phyloP scores from a whole-genome alignment of 2,797 vertebrate genomes.

The Selene dorsalis region DNA sequence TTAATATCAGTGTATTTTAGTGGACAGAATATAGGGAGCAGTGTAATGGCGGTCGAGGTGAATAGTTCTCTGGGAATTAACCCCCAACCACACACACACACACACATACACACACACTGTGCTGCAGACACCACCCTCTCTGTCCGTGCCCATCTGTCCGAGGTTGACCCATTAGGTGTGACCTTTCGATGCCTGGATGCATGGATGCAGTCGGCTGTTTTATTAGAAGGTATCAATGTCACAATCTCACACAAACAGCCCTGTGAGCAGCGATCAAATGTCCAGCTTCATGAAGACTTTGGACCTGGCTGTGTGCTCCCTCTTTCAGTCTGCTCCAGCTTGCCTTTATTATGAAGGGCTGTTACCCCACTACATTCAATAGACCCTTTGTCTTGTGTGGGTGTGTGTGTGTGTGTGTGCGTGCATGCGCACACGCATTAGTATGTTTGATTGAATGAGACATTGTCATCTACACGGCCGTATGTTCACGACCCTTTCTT shows the following conservation, averaged over 20 bases:
- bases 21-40: not conserved
- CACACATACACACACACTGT: not conserved
- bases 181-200: slow-evolving; percentile 73
- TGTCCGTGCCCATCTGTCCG: slow-evolving; percentile 74
- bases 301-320: slow-evolving; percentile 73
- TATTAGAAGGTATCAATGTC: slow-evolving; percentile 80
- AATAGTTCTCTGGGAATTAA: slow-evolving; percentile 37
- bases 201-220: slow-evolving; percentile 77
- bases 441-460: slow-evolving; percentile 58
- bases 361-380: slow-evolving; percentile 82
- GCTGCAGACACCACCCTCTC: slow-evolving; percentile 27
- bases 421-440: slow-evolving; percentile 34
- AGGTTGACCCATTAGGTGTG: slow-evolving; percentile 79
- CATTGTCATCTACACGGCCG: slow-evolving; percentile 53
- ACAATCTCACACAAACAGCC: slow-evolving; percentile 71
- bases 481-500: slow-evolving; percentile 40
- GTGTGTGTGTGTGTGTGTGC: slow-evolving; percentile 26
- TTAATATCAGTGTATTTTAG: slow-evolving; percentile 18
- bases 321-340: slow-evolving; percentile 78
- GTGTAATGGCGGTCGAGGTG: not conserved
- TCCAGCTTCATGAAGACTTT: slow-evolving; percentile 84
- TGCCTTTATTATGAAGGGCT: slow-evolving; percentile 83
- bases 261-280: slow-evolving; percentile 81
- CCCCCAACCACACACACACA: slow-evolving; percentile 1
- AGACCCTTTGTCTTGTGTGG: slow-evolving; percentile 80